Evolutionary conservation across 2,113 vertebrate genomes (phyloP), one percentile per base, ranked within the genome.

Genomic region (Nematolebias whitei): DNA sequence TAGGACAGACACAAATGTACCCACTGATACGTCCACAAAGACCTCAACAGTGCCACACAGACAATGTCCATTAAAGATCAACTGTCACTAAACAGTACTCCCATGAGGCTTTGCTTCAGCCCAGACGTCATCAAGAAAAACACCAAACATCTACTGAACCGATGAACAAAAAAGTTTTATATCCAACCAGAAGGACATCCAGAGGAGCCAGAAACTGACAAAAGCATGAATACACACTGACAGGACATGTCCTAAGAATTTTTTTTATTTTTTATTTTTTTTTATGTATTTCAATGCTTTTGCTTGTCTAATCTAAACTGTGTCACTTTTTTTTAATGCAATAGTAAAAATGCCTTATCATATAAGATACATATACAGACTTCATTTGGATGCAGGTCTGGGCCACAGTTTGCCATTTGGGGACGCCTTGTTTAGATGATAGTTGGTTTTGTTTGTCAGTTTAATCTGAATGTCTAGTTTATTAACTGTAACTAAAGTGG

Each of bases 1-100:
- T 93, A 92, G 95, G 93, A 84, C 55, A 93, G 74, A 90, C 92
- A 90, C 89, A 90, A 78, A 53, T 74, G 90, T 83, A 68, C 74
- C 66, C 62, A 50, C 75, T 53, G 43, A 59, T 41, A 29, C 62
- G 57, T 64, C 62, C 73, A 53, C 48, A n/a, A 57, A 70, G 40
- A 23, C 39, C 11, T 26, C 16, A 1, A 63, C 65, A 85, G 78
- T 69, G 76, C 68, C 65, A 63, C 61, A 57, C 66, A 86, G 81
- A 85, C 58, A 82, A 80, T 38, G 29, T 63, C 69, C 63, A 78
- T 82, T 79, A 74, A 88, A 87, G 71, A 75, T 68, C 80, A 85
- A 71, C 87, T 54, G 79, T 65, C 61, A 68, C 63, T 58, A 20
- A 73, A 62, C 69, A 78, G 58, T 63, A 61, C 56, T 73, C 78